phyloP scores from a whole-genome alignment of 1,140 invertebrate species.

The Bemisia tabaci region DNA sequence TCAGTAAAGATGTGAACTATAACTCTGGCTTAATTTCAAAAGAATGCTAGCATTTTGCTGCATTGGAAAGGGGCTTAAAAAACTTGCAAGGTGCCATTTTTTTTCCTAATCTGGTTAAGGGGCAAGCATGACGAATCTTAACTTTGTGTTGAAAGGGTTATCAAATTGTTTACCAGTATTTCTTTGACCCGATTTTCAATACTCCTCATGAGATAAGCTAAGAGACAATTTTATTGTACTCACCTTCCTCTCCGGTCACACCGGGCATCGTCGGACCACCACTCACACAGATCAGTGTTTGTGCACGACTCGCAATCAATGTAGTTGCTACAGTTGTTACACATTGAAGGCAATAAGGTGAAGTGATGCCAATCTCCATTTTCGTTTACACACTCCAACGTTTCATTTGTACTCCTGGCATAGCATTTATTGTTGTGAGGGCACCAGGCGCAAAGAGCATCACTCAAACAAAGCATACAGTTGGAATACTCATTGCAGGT shows the following conservation, averaged over 20 bases:
- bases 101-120: no score
- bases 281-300: constrained; percentile 56
- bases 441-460: constrained; percentile 85
- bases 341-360: constrained; percentile 61
- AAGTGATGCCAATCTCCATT: constrained; percentile 56
- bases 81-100: no score
- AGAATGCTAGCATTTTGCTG: no score
- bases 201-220: neutral
- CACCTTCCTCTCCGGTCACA: constrained; percentile 63
- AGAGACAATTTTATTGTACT: neutral
- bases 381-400: constrained; percentile 36
- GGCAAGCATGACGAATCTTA: no score
- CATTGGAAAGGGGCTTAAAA: no score
- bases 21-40: no score
- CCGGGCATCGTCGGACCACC: constrained; percentile 69
- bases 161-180: no score
- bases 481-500: constrained; percentile 64
- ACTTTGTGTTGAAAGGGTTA: no score
- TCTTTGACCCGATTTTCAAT: no score
- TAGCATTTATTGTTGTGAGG: constrained; percentile 50
- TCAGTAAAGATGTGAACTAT: no score
- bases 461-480: constrained; percentile 75
- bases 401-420: constrained; percentile 46
- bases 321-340: constrained; percentile 73
- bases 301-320: constrained; percentile 72